Evolutionary conservation across 1,140 invertebrate species (phyloP).

Genomic region (Frieseomelitta varia): DNA sequence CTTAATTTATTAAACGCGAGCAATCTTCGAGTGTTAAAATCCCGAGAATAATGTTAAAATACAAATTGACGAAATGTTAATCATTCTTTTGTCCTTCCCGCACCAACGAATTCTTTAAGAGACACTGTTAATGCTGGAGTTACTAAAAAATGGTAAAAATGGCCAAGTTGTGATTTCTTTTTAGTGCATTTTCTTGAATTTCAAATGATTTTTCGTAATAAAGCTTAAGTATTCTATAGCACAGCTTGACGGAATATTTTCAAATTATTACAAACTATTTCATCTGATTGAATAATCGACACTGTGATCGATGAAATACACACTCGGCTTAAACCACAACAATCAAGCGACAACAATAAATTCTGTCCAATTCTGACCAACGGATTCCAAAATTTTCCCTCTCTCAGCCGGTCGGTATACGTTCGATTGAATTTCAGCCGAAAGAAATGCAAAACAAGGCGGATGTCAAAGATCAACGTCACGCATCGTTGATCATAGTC

Average conservation of each 20-base stretch:
- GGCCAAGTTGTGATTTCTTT: too few relatives aligned
- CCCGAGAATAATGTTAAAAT: not conserved
- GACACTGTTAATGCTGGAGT: too few relatives aligned
- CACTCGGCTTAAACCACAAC: not conserved
- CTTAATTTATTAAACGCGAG: constrained; percentile 2
- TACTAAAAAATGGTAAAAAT: too few relatives aligned
- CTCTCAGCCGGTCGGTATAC: not conserved
- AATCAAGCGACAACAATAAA: not conserved
- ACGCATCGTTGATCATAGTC: not conserved
- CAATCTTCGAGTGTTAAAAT: not conserved
- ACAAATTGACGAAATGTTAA: not conserved
- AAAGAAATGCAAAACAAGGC: not conserved
- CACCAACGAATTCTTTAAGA: not conserved
- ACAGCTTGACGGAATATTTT: too few relatives aligned
- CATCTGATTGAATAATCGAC: too few relatives aligned
- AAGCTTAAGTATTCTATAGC: too few relatives aligned
- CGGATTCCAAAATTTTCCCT: not conserved
- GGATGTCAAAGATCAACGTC: not conserved
- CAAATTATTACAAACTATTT: too few relatives aligned
- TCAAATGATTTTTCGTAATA: too few relatives aligned
- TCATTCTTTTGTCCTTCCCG: not conserved
- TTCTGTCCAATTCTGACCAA: not conserved
- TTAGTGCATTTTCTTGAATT: too few relatives aligned
- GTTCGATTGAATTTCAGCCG: not conserved
- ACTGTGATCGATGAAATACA: too few relatives aligned